Conservation (phyloP, 1,140 invertebrate species). For the Danaus melanippus region DNA sequence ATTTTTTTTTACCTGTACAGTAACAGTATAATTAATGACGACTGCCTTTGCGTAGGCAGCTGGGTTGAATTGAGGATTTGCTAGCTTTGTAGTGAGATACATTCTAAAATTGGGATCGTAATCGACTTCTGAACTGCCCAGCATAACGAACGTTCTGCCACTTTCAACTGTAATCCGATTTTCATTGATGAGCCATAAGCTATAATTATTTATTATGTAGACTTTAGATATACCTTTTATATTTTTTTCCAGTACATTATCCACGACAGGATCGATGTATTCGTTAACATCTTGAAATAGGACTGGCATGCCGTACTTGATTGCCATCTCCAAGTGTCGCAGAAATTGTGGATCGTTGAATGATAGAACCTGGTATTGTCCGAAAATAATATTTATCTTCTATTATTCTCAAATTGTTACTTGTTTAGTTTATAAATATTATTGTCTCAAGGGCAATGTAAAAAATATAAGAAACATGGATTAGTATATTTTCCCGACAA, state of each 20-base stretch:
- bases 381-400: conserved; percentile 6
- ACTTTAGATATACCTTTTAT: conserved; percentile 76
- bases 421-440: not conserved
- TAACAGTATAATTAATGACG: conserved; percentile 94
- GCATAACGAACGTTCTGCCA: conserved; percentile 83
- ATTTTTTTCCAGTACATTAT: conserved; percentile 91
- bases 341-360: conserved; percentile 89
- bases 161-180: conserved; percentile 66
- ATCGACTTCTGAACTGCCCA: conserved; percentile 91
- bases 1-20: conserved; percentile 74
- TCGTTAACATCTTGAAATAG: conserved; percentile 92
- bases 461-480: no score
- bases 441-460: not conserved
- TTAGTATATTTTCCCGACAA: no score
- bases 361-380: conserved; percentile 73
- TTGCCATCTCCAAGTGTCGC: conserved; percentile 88
- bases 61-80: conserved; percentile 89
- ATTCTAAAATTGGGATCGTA: conserved; percentile 89
- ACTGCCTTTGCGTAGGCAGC: conserved; percentile 87
- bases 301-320: conserved; percentile 89
- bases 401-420: not conserved
- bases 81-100: conserved; percentile 90
- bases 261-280: conserved; percentile 91
- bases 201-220: not conserved
- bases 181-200: not conserved